Conservation (phyloP, 2,113 vertebrate genomes). For the Syngnathus typhle region DNA sequence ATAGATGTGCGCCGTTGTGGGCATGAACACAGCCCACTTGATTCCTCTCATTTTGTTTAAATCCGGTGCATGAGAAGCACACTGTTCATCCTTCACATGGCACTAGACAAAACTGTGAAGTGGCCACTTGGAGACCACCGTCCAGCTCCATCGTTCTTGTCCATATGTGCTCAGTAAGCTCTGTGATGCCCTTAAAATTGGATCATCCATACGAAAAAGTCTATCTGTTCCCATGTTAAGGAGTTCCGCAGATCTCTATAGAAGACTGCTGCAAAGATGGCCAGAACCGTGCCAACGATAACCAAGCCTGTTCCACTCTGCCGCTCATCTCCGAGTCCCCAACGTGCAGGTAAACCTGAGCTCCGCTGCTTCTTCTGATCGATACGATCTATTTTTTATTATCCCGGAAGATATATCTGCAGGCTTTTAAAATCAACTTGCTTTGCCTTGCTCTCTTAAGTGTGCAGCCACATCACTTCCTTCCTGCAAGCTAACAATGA, state of each 20-base stretch:
- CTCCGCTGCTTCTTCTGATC: not conserved
- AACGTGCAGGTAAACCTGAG: slow-evolving; percentile 80
- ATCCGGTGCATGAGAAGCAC: no score
- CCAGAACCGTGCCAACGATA: slow-evolving; percentile 70
- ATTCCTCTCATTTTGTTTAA: no score
- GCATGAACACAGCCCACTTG: no score
- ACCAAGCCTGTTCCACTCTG: slow-evolving; percentile 73
- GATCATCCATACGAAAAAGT: slow-evolving; percentile 5
- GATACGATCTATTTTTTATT: not conserved
- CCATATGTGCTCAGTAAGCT: no score
- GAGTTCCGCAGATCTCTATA: slow-evolving; percentile 63
- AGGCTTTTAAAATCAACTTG: slow-evolving; percentile 22
- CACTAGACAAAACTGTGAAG: no score
- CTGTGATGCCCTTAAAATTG: not conserved
- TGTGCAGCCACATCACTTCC: slow-evolving; percentile 48
- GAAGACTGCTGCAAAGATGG: slow-evolving; percentile 86
- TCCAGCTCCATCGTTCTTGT: no score
- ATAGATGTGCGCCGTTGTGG: no score
- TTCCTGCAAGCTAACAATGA: slow-evolving; percentile 42
- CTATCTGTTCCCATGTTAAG: slow-evolving; percentile 12
- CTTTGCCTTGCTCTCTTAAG: slow-evolving; percentile 45
- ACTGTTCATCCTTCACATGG: no score
- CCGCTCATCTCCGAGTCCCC: slow-evolving; percentile 70
- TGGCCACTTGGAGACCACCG: no score
- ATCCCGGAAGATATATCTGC: slow-evolving; percentile 14